These are phyloP conservation scores for Carabus problematicus DNA, from an alignment of 2,888 invertebrate genomes.

Conservation along the genomic window DNA sequence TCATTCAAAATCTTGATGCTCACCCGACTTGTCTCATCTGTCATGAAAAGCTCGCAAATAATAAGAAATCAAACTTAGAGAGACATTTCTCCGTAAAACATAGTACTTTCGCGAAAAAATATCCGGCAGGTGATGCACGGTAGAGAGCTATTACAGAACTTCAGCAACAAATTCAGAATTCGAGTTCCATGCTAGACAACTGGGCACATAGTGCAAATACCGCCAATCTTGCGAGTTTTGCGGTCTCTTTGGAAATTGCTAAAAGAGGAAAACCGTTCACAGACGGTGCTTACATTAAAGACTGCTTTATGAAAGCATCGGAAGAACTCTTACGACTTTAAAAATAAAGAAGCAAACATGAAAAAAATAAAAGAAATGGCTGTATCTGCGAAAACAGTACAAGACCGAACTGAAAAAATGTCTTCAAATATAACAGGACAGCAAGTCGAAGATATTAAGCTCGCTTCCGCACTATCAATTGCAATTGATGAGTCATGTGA, in stretches of 20 bases:
- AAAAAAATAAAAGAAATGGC: conserved; percentile 47
- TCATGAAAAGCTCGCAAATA: conserved; percentile 46
- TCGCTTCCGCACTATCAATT: conserved; percentile 49
- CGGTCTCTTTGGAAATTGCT: conserved; percentile 41
- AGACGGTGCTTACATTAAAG: conserved; percentile 47
- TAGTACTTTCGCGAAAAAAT: conserved; percentile 45
- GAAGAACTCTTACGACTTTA: conserved; percentile 51
- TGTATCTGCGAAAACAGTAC: conserved; percentile 47
- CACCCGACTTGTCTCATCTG: conserved; percentile 45
- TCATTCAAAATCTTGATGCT: conserved; percentile 44
- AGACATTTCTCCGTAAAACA: conserved; percentile 44
- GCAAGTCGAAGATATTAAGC: conserved; percentile 49
- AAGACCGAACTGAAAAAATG: conserved; percentile 50
- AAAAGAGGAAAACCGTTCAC: conserved; percentile 46
- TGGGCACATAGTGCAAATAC: conserved; percentile 43
- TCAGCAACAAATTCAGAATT: conserved; percentile 43
- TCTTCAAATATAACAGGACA: conserved; percentile 47
- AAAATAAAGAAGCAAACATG: conserved; percentile 49
- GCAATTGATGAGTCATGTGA: conserved; percentile 46
- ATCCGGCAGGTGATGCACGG: conserved; percentile 47
- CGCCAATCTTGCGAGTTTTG: conserved; percentile 43
- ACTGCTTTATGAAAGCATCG: conserved; percentile 48
- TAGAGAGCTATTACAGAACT: conserved; percentile 46
- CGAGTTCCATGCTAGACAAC: conserved; percentile 48
- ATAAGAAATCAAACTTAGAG: conserved; percentile 46